Base-by-base conservation (phyloP, 2,888 invertebrate genomes). In the Noctua janthina region DNA sequence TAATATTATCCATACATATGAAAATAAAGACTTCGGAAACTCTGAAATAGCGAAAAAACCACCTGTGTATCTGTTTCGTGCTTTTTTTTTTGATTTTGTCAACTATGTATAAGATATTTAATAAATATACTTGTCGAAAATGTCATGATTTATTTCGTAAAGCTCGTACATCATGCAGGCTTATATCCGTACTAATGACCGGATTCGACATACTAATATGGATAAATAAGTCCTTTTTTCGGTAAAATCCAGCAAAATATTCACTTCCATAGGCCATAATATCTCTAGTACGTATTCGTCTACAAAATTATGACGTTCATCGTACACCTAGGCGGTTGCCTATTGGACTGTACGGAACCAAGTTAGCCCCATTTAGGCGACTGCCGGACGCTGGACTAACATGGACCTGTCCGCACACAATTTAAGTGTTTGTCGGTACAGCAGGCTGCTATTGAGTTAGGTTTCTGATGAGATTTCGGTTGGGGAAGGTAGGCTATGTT, bases 321-420 rank as follows among this genome's bases (percentile, higher is more conserved):
- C 62, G 15, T 20, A 66, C 64, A 20, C 64, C 39, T 15, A 56
- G 54, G 29, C 73, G 82, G 67, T 62, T 76, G 81, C 69, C 81
- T 78, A 83, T 51, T 76, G 79, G 85, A 64, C 78, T 82, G 79
- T 17, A 56, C 62, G 49, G 78, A 89, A 87, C 82, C 78, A 56
- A 71, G 90, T 89, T 89, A 89, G 76, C 39, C n/a, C 74, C 76
- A 59, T 86, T 86, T 76, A 86, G 59, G 11, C 76, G 71, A 51
- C 59, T 54, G 51, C n/a, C 15, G 67, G 39, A 74, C 66, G 83
- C 49, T 49, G 71, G 56, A 56, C 78, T 72, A 83, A 78, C 67
- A 51, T 54, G 64, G 84, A 84, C 78, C 56, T 69, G 56, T n/a
- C 66, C 11, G 39, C 20, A 84, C 68, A 54, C 74, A 83, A 73